phyloP scores from a whole-genome alignment of 2,113 vertebrate genomes.

The Chinchilla lanigera region DNA sequence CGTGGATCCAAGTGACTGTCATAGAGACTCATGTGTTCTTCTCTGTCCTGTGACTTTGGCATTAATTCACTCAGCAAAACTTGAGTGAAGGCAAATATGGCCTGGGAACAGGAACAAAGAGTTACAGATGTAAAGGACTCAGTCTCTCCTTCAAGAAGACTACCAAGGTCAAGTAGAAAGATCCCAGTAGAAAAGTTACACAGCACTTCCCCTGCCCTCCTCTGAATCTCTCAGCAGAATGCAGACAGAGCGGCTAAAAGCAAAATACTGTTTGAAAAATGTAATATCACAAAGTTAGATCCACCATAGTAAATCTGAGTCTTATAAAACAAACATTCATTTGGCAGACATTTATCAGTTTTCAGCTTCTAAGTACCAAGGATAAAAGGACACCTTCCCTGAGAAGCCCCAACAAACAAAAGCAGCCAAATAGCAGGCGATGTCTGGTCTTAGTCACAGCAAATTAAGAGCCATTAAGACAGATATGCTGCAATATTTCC shows the following conservation, averaged over 20 bases:
- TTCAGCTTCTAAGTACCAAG: background rate
- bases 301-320: background rate
- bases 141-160: background rate
- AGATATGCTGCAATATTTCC: fast-evolving
- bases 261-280: background rate
- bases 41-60: background rate
- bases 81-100: fast-evolving
- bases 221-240: background rate
- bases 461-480: fast-evolving
- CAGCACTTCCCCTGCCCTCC: too few species aligned
- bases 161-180: fast-evolving
- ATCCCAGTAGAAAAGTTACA: fast-evolving
- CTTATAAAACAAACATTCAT: background rate
- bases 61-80: background rate
- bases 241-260: background rate
- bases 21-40: fast-evolving
- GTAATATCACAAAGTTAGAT: fast-evolving
- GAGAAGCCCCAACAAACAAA: background rate
- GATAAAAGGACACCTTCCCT: background rate
- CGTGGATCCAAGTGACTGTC: fast-evolving
- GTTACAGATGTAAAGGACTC: fast-evolving
- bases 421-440: background rate
- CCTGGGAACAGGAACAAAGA: background rate
- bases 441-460: background rate
- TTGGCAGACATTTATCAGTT: background rate